phyloP scores from a whole-genome alignment of 2,797 vertebrate genomes.

The Centropyge bicolor region DNA sequence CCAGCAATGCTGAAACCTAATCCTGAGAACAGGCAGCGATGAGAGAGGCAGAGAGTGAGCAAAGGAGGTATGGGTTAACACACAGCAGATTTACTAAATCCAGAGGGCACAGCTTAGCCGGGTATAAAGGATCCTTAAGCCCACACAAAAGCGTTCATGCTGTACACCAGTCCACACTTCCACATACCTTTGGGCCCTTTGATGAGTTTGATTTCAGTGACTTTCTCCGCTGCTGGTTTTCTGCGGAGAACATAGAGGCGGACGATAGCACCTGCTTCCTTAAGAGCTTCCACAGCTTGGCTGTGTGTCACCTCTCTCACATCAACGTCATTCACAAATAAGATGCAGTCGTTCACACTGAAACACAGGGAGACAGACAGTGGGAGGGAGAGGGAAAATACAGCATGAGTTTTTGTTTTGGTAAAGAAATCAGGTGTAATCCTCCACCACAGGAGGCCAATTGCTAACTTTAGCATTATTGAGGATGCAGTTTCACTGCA shows the following conservation, averaged over 20 bases:
- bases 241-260: constrained; percentile 94
- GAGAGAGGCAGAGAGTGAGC: constrained; percentile 49
- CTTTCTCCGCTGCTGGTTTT: constrained; percentile 91
- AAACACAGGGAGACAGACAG: background rate
- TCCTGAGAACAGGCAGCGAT: constrained; percentile 78
- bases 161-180: constrained; percentile 24
- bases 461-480: constrained; percentile 9
- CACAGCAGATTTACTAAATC: constrained; percentile 59
- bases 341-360: constrained; percentile 94
- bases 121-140: constrained; percentile 40
- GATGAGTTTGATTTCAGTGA: constrained; percentile 94
- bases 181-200: constrained; percentile 94
- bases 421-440: constrained; percentile 33
- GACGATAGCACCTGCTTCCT: constrained; percentile 95
- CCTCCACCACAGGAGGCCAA: constrained; percentile 46
- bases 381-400: constrained; percentile 33
- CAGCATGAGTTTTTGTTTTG: constrained; percentile 32
- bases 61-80: constrained; percentile 58
- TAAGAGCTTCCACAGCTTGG: constrained; percentile 93
- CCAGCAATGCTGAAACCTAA: constrained; percentile 96
- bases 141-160: constrained; percentile 40
- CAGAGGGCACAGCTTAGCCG: constrained; percentile 61
- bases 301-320: constrained; percentile 95
- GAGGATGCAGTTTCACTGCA: constrained; percentile 51
- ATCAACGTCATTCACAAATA: constrained; percentile 95